phyloP scores from a whole-genome alignment of 1,140 invertebrate genomes.

The Ostrea denselamellosa region DNA sequence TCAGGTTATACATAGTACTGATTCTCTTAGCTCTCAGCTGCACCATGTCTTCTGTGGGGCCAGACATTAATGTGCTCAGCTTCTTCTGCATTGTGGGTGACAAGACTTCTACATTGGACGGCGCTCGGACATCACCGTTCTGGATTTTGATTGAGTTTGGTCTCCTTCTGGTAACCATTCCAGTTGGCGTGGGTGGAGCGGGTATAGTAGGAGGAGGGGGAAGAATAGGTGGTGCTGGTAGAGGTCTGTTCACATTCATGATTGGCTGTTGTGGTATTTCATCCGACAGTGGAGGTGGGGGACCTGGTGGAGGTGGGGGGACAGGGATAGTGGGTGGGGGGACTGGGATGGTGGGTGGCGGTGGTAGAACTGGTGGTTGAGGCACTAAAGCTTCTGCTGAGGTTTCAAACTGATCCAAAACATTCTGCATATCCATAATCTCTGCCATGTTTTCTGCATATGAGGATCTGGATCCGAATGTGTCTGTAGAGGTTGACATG shows the following conservation, averaged over 20 bases:
- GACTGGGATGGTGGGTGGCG: constrained; percentile 61
- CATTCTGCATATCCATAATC: constrained; percentile 51
- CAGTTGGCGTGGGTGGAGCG: constrained; percentile 43
- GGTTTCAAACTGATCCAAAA: constrained; percentile 52
- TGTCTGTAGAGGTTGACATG: constrained; percentile 41
- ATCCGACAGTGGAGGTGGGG: constrained; percentile 54
- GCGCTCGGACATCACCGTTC: constrained; percentile 51
- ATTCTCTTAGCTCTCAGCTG: constrained; percentile 21
- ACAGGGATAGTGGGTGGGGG: constrained; percentile 53
- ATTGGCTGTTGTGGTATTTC: constrained; percentile 51
- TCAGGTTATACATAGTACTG: constrained; percentile 43
- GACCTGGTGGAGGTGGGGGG: constrained; percentile 43
- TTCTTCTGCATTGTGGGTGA: constrained; percentile 63
- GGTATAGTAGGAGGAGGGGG: constrained; percentile 62
- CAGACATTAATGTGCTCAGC: constrained; percentile 51
- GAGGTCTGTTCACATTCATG: constrained; percentile 45
- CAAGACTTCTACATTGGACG: constrained; percentile 59
- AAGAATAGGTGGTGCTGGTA: constrained; percentile 52
- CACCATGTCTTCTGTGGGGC: constrained; percentile 14
- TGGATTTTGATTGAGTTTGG: constrained; percentile 40
- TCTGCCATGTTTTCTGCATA: constrained; percentile 57
- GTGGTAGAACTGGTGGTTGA: constrained; percentile 57
- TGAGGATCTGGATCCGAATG: constrained; percentile 46
- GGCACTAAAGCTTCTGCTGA: constrained; percentile 29
- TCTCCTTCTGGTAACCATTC: constrained; percentile 35